phyloP scores from a whole-genome alignment of 2,113 vertebrate species.

The Carollia perspicillata region DNA sequence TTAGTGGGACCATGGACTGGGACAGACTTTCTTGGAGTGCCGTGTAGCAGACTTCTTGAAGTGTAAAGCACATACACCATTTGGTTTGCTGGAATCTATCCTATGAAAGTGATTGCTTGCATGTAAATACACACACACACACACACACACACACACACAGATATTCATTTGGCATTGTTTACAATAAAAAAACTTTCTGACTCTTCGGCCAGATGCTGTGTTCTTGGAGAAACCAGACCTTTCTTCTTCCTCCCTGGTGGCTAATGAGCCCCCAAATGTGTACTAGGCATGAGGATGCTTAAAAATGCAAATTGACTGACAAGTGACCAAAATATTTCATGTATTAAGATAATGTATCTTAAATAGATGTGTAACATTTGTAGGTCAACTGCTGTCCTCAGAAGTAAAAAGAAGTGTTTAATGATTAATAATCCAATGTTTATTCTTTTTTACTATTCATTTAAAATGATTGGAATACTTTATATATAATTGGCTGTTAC shows the following conservation, averaged over 20 bases:
- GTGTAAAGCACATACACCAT: neutral
- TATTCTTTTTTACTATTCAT: neutral
- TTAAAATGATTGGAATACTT: neutral
- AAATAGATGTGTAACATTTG: neutral
- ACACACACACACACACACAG: neutral
- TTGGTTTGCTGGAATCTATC: neutral
- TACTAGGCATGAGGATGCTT: neutral
- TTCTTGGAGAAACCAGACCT: neutral
- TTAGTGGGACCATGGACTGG: neutral
- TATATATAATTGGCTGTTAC: neutral
- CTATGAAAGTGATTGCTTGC: neutral
- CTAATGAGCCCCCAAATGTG: neutral
- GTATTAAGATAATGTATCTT: neutral
- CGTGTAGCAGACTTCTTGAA: neutral
- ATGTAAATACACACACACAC: neutral
- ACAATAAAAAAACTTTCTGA: neutral
- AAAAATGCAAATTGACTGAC: neutral
- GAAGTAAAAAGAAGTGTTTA: neutral
- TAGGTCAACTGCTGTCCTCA: neutral
- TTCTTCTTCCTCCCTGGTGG: neutral
- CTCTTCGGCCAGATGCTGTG: neutral
- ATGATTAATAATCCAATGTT: neutral
- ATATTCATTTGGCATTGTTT: neutral
- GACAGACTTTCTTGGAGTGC: neutral
- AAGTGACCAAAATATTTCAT: neutral